Evolutionary conservation across 2,797 vertebrate genomes (phyloP), one percentile per base, ranked within the genome.

Genomic region (Sciurus carolinensis): DNA sequence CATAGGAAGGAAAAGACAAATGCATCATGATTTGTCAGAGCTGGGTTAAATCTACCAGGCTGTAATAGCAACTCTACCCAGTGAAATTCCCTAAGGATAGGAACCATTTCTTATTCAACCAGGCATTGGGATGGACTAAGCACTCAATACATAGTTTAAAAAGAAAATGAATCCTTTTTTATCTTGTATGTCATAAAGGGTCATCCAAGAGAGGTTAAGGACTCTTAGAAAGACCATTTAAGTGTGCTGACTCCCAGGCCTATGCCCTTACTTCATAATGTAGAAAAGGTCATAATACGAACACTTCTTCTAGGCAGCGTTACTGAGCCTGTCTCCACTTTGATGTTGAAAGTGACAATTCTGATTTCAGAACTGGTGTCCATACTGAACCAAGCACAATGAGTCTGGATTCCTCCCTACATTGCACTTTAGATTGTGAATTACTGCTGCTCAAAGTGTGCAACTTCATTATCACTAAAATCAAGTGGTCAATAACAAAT

Each of bases 401-500:
- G 42, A 66, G 69, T 11, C 50, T 69, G 80, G 44, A 47, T 47
- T 47, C 44, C 44, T 47, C 57, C 50, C 84, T 90, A 77, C 26
- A 81, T 81, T 84, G 64, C 47, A 88, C 28, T 71, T 66, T 66
- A 83, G 7, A 50, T 83, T 30, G 14, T 91, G 57, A 87, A 4
- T 88, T 5, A 57, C 18, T 18, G 54, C 54, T 57, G 54, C 18
- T 20, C 17, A 57, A 57, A 57, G 54, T 6, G 44, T 76, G 72
- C 80, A 18, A 66, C 26, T 91, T 90, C 90, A 72, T 81, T 84
- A 87, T 59, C 57, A 57, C 52, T 95, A 86, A 91, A 52, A 44
- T 22, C 87, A 69, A 72, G 12, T 69, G 14, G 20, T 96, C 83
- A 81, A 69, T 93, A 92, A 84, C 28, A n/a, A 97, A 90, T 62